Percentiles rank a stretch among this genome's conserved stretches.
Conservation (phyloP, 2,113 vertebrate genomes). For the Phasianus colchicus region DNA sequence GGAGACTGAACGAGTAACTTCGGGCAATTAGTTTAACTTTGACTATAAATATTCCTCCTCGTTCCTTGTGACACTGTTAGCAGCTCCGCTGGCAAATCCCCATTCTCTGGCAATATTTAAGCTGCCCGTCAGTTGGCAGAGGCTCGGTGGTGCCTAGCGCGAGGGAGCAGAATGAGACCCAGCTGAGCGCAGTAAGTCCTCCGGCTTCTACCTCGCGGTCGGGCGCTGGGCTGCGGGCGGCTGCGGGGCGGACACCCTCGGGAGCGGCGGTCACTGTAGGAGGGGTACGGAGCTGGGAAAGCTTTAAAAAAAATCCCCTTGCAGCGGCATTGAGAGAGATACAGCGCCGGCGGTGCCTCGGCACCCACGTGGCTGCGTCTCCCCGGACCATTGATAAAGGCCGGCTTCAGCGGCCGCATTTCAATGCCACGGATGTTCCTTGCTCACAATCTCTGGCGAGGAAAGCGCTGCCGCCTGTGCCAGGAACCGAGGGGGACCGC, state of each 20-base stretch:
- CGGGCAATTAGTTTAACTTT: constrained; percentile 51
- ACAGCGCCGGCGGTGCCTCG: not conserved
- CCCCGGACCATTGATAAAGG: constrained; percentile 11
- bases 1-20: constrained; percentile 38
- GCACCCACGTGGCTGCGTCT: constrained; percentile 27
- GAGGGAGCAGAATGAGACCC: constrained; percentile 55
- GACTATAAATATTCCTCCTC: constrained; percentile 62
- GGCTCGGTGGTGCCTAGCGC: constrained; percentile 39
- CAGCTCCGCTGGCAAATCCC: constrained; percentile 63
- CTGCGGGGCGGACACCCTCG: not conserved
- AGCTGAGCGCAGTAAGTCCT: constrained; percentile 67
- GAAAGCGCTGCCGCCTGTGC: constrained; percentile 38
- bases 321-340: not conserved
- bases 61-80: constrained; percentile 58
- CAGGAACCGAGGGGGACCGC: constrained; percentile 31
- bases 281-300: not conserved
- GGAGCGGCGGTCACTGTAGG: not conserved
- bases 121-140: constrained; percentile 59
- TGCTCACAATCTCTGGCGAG: constrained; percentile 48
- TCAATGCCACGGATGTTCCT: constrained; percentile 54
- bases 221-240: not conserved
- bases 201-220: constrained; percentile 3
- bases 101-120: constrained; percentile 70
- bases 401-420: constrained; percentile 37
- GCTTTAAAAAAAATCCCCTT: not conserved